A percentile compares a stretch with the other conserved stretches of the same genome.
phyloP scores from a whole-genome alignment of 1,140 invertebrate genomes.

The Chrysomallon squamiferum region DNA sequence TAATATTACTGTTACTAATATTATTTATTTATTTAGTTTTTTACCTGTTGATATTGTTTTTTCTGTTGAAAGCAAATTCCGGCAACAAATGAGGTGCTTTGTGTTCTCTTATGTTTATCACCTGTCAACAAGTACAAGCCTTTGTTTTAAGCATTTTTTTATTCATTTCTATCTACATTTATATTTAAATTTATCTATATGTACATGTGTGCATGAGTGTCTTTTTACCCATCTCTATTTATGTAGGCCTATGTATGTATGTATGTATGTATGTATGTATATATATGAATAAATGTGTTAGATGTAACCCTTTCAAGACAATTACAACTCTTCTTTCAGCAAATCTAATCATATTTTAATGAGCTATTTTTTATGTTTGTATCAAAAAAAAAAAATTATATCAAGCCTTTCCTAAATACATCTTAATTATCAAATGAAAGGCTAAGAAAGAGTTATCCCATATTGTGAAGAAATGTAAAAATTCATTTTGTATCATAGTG shows the following conservation, averaged over 20 bases:
- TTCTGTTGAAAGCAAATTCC: slow-evolving; percentile 60
- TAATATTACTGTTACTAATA: too few species aligned
- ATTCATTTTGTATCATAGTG: too few species aligned
- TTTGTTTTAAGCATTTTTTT: too few species aligned
- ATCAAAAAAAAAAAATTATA: too few species aligned
- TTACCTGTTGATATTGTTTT: slow-evolving; percentile 54
- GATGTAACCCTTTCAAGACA: background rate
- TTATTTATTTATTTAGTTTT: too few species aligned
- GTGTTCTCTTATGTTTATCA: slow-evolving; percentile 61
- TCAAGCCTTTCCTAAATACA: too few species aligned
- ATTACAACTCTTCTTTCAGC: background rate
- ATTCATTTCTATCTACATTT: too few species aligned
- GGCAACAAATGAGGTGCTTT: slow-evolving; percentile 65
- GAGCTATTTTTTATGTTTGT: too few species aligned
- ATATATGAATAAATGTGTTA: background rate
- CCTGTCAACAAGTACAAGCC: slow-evolving; percentile 50
- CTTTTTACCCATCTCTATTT: background rate
- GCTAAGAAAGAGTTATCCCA: too few species aligned
- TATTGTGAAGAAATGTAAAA: too few species aligned
- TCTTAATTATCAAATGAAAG: too few species aligned
- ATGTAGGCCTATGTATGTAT: background rate
- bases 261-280: background rate
- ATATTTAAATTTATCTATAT: background rate
- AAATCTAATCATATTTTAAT: too few species aligned
- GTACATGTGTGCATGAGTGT: background rate